Conservation (phyloP, 2,888 invertebrate species). For the Lymantria dispar region DNA sequence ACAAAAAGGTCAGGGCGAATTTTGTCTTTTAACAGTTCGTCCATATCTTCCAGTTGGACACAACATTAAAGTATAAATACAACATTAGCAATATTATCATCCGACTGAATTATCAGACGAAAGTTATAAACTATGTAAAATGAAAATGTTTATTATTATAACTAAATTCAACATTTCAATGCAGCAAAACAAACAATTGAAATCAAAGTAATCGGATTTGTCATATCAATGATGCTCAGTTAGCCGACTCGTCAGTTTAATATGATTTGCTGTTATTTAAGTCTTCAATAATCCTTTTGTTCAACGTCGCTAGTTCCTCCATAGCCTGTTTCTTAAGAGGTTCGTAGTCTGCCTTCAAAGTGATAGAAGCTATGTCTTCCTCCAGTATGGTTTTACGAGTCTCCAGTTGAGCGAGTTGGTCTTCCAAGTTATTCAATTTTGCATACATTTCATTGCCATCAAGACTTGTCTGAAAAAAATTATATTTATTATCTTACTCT, state of each 20-base stretch:
- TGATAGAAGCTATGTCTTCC: conserved; percentile 86
- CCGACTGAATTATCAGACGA: too few relatives aligned
- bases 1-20: too few relatives aligned
- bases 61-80: too few relatives aligned
- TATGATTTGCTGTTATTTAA: conserved; percentile 61
- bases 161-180: too few relatives aligned
- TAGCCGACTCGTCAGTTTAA: conserved; percentile 19
- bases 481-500: background rate
- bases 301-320: conserved; percentile 78
- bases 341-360: conserved; percentile 85
- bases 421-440: conserved; percentile 86
- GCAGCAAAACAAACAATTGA: too few relatives aligned
- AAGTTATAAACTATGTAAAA: too few relatives aligned
- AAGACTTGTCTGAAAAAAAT: conserved; percentile 76
- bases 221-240: too few relatives aligned
- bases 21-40: too few relatives aligned
- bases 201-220: too few relatives aligned
- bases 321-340: conserved; percentile 83
- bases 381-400: conserved; percentile 85
- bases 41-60: too few relatives aligned
- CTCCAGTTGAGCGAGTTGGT: conserved; percentile 86
- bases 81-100: too few relatives aligned
- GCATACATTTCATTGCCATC: conserved; percentile 87
- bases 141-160: too few relatives aligned
- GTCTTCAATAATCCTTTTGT: conserved; percentile 78